Evolutionary conservation across 2,113 vertebrate genomes (phyloP).

Genomic region (Sialia sialis): DNA sequence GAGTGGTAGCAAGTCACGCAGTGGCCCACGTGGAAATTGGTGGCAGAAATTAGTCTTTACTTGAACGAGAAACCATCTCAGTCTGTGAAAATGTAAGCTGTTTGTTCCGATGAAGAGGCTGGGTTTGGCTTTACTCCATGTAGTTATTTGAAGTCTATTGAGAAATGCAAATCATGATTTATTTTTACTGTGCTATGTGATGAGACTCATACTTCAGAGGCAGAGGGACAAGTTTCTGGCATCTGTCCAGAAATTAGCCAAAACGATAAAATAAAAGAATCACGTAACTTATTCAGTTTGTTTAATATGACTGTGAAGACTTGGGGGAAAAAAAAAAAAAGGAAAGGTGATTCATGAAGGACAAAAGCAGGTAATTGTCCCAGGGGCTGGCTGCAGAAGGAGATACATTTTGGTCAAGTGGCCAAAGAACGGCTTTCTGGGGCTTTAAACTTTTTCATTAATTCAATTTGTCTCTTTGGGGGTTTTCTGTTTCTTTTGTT

Average conservation of each 20-base stretch:
- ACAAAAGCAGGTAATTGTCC: neutral
- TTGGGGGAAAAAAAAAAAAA: neutral
- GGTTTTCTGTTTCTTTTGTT: neutral
- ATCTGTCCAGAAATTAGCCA: neutral
- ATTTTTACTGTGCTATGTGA: constrained; percentile 44
- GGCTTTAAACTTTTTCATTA: neutral
- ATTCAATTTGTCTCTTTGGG: neutral
- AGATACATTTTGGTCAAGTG: neutral
- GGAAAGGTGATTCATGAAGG: neutral
- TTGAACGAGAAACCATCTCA: neutral
- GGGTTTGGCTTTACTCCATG: constrained; percentile 35
- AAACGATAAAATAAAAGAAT: neutral
- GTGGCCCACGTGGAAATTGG: neutral
- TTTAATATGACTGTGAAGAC: neutral
- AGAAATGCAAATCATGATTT: constrained; percentile 54
- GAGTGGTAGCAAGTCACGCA: neutral
- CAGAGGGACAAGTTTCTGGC: constrained; percentile 3
- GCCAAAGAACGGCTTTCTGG: neutral
- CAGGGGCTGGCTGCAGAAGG: neutral
- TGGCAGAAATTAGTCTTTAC: neutral
- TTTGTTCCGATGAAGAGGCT: constrained; percentile 6
- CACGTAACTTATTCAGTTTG: neutral
- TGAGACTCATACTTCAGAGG: neutral
- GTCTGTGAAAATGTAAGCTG: constrained; percentile 12
- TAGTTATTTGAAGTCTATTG: constrained; percentile 46